A percentile compares a stretch with the other conserved stretches of the same genome.
Evolutionary conservation across 2,888 invertebrate genomes (phyloP).

Genomic region (Xestoiulus laeticollis): DNA sequence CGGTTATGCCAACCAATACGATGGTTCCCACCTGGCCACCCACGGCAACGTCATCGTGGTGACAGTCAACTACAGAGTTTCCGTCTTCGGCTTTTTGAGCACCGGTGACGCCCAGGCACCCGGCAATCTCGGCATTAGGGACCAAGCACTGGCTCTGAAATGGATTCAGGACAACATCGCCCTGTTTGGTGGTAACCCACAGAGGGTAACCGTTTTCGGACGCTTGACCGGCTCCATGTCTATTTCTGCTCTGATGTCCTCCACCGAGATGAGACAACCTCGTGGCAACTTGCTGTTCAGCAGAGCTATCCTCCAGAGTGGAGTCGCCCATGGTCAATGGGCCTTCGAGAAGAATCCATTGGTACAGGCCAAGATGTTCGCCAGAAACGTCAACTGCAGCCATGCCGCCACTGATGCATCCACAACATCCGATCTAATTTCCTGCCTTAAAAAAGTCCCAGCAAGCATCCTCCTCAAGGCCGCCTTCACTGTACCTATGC

Average conservation of each 20-base stretch:
- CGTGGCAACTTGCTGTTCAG: constrained; percentile 57
- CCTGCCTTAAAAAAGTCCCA: constrained; percentile 57
- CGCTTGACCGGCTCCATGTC: constrained; percentile 62
- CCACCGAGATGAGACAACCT: constrained; percentile 48
- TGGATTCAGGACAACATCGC: constrained; percentile 62
- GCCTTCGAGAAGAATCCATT: constrained; percentile 57
- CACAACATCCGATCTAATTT: constrained; percentile 48
- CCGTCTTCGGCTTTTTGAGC: constrained; percentile 65
- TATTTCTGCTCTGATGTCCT: constrained; percentile 58
- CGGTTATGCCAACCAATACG: constrained; percentile 68
- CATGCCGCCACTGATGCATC: not conserved
- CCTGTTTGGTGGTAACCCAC: constrained; percentile 61
- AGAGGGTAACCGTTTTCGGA: constrained; percentile 62
- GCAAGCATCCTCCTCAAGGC: constrained; percentile 56
- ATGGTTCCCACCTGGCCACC: constrained; percentile 67
- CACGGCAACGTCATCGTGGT: constrained; percentile 68
- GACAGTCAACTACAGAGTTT: constrained; percentile 69
- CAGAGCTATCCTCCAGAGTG: constrained; percentile 60
- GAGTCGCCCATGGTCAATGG: constrained; percentile 59
- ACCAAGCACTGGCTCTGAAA: constrained; percentile 61
- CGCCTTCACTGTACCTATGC: constrained; percentile 57
- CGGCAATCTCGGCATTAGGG: constrained; percentile 62
- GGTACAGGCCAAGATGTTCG: constrained; percentile 55
- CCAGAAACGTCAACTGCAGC: constrained; percentile 48
- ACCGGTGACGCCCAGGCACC: constrained; percentile 59